These are phyloP conservation scores for Chlorodrepanis virens DNA, from an alignment of 2,113 vertebrate species.

Conservation along the genomic window DNA sequence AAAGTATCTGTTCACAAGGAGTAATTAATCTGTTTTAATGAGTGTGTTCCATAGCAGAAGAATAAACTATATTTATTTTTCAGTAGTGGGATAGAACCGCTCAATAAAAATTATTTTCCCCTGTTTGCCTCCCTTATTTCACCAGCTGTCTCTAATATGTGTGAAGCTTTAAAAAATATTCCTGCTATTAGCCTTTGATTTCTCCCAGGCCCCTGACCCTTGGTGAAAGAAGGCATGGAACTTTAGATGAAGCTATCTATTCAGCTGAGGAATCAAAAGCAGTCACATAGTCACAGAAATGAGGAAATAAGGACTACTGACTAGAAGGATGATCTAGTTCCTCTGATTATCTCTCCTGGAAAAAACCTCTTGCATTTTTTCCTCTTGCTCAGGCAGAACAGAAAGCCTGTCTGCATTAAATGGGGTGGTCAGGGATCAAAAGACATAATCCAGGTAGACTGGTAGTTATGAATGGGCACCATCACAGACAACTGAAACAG, in stretches of 20 bases:
- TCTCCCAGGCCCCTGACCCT: background rate
- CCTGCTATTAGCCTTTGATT: background rate
- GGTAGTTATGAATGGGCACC: background rate
- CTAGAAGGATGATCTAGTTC: background rate
- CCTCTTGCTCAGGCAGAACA: background rate
- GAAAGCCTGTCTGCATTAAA: background rate
- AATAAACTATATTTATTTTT: background rate
- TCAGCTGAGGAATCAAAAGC: background rate
- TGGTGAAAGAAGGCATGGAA: background rate
- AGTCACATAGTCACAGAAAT: background rate
- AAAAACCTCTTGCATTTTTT: background rate
- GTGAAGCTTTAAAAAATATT: background rate
- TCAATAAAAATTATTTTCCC: background rate
- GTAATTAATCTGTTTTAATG: background rate
- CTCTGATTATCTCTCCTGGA: background rate
- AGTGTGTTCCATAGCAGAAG: background rate
- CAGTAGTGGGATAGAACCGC: background rate
- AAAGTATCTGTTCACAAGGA: background rate
- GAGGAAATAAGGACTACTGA: background rate
- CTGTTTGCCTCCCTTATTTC: background rate
- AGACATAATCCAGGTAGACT: background rate
- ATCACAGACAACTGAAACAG: background rate
- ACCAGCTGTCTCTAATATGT: background rate
- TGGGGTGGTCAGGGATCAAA: background rate
- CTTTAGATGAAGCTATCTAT: background rate